phyloP scores from a whole-genome alignment of 2,797 vertebrate species.

The Anguilla obscura region DNA sequence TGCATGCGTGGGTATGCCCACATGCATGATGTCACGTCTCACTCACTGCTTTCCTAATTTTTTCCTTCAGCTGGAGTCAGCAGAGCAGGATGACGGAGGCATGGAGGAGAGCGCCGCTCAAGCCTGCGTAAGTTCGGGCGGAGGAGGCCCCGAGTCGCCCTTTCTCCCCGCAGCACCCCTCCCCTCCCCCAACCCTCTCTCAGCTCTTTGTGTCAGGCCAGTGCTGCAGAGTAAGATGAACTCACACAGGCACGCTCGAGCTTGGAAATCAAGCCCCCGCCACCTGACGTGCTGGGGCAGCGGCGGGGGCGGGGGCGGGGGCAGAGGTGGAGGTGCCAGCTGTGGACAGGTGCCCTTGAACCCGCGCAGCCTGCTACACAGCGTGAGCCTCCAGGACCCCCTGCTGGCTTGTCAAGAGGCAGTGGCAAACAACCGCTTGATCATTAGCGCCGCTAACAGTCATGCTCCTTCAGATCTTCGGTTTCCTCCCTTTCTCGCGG shows the following conservation, averaged over 20 bases:
- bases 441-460: slow-evolving; percentile 28
- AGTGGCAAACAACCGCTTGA: slow-evolving; percentile 28
- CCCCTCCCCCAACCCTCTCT: not conserved
- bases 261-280: not conserved
- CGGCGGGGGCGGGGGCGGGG: slow-evolving; percentile 56
- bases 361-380: not conserved
- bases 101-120: slow-evolving; percentile 66
- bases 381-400: slow-evolving; percentile 1
- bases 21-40: not conserved
- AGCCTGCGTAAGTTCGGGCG: slow-evolving; percentile 66
- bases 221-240: slow-evolving; percentile 39
- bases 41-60: slow-evolving; percentile 46
- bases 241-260: slow-evolving; percentile 57
- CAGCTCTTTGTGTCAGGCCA: not conserved
- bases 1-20: slow-evolving; percentile 28
- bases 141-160: not conserved
- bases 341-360: not conserved
- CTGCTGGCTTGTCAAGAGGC: slow-evolving; percentile 33
- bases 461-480: not conserved
- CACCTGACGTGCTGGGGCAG: slow-evolving; percentile 38
- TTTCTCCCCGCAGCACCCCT: not conserved
- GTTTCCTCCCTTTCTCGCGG: not conserved
- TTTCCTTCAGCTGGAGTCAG: slow-evolving; percentile 65
- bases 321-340: slow-evolving; percentile 52
- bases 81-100: slow-evolving; percentile 67